Percentiles rank a stretch among this genome's conserved stretches.
Evolutionary conservation across 2,113 vertebrate genomes (phyloP).

Genomic region (Erinaceus europaeus): DNA sequence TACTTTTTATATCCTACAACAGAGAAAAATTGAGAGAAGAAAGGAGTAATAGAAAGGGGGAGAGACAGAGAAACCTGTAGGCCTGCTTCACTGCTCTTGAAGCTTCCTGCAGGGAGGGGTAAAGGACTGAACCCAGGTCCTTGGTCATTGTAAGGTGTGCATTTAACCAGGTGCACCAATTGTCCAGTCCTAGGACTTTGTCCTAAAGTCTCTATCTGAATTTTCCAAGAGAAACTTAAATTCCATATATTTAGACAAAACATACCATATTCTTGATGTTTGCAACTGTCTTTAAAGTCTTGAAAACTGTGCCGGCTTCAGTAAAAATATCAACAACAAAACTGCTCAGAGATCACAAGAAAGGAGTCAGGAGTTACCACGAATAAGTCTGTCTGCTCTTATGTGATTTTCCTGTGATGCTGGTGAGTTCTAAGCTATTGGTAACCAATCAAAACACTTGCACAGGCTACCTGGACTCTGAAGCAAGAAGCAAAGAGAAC

Average conservation of each 20-base stretch:
- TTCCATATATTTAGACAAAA: background rate
- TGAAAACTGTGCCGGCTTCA: too few relatives aligned
- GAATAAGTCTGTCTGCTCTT: background rate
- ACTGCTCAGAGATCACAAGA: background rate
- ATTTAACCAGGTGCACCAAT: too few relatives aligned
- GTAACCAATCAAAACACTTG: background rate
- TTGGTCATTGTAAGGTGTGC: too few relatives aligned
- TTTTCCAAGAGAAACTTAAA: background rate
- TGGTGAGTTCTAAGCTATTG: background rate
- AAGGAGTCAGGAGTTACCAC: background rate
- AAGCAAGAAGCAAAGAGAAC: too few relatives aligned
- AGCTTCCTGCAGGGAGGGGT: too few relatives aligned
- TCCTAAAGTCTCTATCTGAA: background rate
- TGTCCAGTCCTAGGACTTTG: background rate
- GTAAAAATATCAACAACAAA: background rate
- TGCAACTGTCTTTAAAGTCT: background rate
- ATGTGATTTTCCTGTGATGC: background rate
- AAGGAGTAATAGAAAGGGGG: too few relatives aligned
- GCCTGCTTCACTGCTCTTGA: too few relatives aligned
- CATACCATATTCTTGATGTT: background rate
- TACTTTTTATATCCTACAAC: too few relatives aligned
- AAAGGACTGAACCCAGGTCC: too few relatives aligned
- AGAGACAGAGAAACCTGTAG: too few relatives aligned
- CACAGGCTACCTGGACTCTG: too few relatives aligned
- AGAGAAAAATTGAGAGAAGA: too few relatives aligned